Evolutionary conservation across 2,113 vertebrate genomes (phyloP).

Genomic region (Megaptera novaeangliae): DNA sequence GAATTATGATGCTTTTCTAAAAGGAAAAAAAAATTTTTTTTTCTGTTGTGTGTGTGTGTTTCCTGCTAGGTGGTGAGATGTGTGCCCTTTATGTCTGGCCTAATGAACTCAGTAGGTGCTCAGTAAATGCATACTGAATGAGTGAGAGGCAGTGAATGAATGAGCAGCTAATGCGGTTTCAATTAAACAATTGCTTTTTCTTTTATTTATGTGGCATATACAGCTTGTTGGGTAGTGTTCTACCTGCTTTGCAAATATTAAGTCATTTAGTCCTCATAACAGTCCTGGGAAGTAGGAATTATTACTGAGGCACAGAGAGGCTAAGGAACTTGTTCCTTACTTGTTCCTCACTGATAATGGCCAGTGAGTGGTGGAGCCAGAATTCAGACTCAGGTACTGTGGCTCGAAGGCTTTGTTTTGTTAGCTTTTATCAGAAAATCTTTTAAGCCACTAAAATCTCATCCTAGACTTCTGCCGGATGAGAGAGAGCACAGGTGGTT

Average conservation of each 20-base stretch:
- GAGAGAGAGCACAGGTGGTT: background rate
- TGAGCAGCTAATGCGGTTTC: background rate
- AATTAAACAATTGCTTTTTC: background rate
- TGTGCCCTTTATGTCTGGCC: background rate
- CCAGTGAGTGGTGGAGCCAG: background rate
- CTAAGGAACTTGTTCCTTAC: background rate
- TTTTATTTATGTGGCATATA: background rate
- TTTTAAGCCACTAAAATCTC: background rate
- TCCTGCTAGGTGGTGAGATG: background rate
- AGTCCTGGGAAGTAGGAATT: background rate
- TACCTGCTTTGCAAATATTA: conserved; percentile 15
- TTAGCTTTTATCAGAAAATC: background rate
- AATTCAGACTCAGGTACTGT: background rate
- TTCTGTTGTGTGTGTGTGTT: background rate
- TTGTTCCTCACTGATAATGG: background rate
- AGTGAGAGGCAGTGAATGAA: background rate
- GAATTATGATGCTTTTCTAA: conserved; percentile 9
- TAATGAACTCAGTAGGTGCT: background rate
- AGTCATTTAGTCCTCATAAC: background rate
- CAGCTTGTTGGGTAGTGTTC: background rate
- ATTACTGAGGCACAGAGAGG: background rate
- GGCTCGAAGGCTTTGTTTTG: background rate
- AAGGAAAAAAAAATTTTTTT: background rate
- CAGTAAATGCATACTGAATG: background rate
- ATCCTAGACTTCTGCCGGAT: background rate